Evolutionary conservation across 1,140 invertebrate species (phyloP).

Genomic region (Phocides pigmalion): DNA sequence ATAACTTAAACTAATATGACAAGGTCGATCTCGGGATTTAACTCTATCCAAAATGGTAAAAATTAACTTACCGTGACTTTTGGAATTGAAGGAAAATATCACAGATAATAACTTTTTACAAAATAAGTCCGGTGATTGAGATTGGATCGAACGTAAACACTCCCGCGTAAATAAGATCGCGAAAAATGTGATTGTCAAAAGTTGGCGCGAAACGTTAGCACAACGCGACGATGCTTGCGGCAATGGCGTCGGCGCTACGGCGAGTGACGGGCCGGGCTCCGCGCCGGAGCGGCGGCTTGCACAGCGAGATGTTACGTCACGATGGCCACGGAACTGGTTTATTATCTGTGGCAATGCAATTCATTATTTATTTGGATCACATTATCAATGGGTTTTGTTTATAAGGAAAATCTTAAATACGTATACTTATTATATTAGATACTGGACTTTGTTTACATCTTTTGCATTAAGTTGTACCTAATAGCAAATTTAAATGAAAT

Average conservation of each 20-base stretch:
- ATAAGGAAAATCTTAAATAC: no score
- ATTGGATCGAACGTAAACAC: conserved; percentile 28
- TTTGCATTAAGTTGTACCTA: no score
- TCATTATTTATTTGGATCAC: conserved; percentile 22
- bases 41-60: background rate
- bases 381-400: background rate
- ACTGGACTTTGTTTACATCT: no score
- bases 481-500: no score
- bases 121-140: background rate
- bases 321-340: conserved; percentile 12
- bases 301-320: conserved; percentile 17
- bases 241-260: conserved; percentile 28
- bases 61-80: conserved; percentile 13
- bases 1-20: conserved; percentile 26
- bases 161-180: conserved; percentile 37
- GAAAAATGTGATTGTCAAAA: conserved; percentile 29
- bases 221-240: conserved; percentile 17
- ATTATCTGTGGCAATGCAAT: conserved; percentile 13
- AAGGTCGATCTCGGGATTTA: conserved; percentile 2
- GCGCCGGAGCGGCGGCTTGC: no score
- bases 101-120: background rate
- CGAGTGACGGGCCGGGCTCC: background rate
- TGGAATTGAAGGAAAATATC: background rate
- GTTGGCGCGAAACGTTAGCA: conserved; percentile 40
- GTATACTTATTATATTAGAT: no score